Conservation (phyloP, 53 echinoderm and acorn worm species). For the Glandiceps talaboti region DNA sequence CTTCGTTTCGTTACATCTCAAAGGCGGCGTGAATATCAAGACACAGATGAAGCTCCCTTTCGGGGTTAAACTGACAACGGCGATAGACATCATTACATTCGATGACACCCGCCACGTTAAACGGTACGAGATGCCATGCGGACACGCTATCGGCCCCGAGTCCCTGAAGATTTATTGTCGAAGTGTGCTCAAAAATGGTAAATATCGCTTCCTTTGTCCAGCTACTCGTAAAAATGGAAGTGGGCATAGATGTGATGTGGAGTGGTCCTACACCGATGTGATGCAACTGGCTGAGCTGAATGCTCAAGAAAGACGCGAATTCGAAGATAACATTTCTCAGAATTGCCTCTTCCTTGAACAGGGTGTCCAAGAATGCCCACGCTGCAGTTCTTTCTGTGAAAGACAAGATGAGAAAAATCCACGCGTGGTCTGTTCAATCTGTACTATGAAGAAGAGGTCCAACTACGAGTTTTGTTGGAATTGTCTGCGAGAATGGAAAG, state of each 20-base stretch:
- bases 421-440: not conserved
- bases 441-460: not conserved
- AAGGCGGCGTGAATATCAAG: too few relatives aligned
- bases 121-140: not conserved
- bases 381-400: not conserved
- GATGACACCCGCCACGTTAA: not conserved
- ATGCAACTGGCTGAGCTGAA: not conserved
- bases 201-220: not conserved
- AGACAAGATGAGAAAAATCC: not conserved
- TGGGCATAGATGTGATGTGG: not conserved
- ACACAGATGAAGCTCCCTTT: too few relatives aligned
- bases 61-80: not conserved
- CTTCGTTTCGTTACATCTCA: too few relatives aligned
- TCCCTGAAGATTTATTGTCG: not conserved
- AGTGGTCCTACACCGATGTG: not conserved
- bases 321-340: not conserved
- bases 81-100: not conserved
- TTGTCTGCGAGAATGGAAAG: not conserved
- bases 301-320: not conserved
- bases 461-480: not conserved
- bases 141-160: not conserved
- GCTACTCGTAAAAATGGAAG: not conserved
- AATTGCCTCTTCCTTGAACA: not conserved
- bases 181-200: not conserved
- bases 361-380: not conserved